phyloP scores from a whole-genome alignment of 2,113 vertebrate genomes.

The Oxygymnocypris stewartii region DNA sequence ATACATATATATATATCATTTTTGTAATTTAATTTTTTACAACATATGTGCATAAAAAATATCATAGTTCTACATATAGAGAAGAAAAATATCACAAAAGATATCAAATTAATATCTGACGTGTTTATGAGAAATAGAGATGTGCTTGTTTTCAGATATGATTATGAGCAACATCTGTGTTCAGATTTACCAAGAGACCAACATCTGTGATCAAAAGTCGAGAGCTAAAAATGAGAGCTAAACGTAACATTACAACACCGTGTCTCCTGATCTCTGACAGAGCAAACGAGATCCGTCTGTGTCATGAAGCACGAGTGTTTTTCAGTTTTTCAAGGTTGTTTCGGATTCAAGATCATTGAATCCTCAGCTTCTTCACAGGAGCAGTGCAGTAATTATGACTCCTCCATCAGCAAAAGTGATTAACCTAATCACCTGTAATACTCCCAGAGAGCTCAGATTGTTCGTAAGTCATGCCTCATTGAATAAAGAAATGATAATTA shows the following conservation, averaged over 20 bases:
- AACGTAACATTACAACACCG: neutral
- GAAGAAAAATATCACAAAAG: neutral
- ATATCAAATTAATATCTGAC: neutral
- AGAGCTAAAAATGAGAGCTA: neutral
- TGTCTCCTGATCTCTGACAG: neutral
- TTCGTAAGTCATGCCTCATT: slow-evolving; percentile 22
- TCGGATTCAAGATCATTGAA: neutral
- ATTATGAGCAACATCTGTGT: neutral
- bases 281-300: neutral
- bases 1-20: no score
- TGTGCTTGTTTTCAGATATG: neutral
- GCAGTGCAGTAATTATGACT: slow-evolving; percentile 40
- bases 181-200: neutral
- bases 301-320: neutral
- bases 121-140: neutral
- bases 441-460: slow-evolving; percentile 3
- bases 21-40: no score
- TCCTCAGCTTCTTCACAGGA: slow-evolving; percentile 17
- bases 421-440: slow-evolving; percentile 49
- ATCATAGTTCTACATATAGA: neutral
- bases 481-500: slow-evolving; percentile 37
- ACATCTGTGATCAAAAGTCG: neutral
- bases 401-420: slow-evolving; percentile 46
- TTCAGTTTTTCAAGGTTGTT: slow-evolving; percentile 18
- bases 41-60: no score